Conservation (phyloP, 2,113 vertebrate species). For the Oophaga pumilio region DNA sequence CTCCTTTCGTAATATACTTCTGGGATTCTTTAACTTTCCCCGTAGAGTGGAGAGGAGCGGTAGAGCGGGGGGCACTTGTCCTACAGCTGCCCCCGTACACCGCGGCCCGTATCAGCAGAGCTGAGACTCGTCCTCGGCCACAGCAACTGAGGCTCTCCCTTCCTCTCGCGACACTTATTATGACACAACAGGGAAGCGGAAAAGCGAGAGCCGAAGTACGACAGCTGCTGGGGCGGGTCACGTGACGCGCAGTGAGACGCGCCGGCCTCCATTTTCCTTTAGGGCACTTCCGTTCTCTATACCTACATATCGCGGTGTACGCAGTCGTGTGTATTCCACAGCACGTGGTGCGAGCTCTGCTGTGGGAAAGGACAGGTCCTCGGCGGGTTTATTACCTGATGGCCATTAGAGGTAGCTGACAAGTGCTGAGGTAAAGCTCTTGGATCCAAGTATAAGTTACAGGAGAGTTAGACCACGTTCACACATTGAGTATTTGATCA, state of each 20-base stretch:
- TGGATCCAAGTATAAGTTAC: no score
- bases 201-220: slow-evolving; percentile 21
- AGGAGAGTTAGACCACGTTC: no score
- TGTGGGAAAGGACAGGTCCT: no score
- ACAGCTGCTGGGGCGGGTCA: neutral
- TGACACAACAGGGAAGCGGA: slow-evolving; percentile 51
- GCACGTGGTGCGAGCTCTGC: no score
- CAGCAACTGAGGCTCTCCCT: slow-evolving; percentile 31
- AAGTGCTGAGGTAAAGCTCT: no score
- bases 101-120: slow-evolving; percentile 19
- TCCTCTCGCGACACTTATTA: slow-evolving; percentile 46
- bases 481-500: no score
- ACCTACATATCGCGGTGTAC: no score
- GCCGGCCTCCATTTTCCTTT: slow-evolving; percentile 16
- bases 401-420: no score
- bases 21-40: neutral
- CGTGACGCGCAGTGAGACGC: neutral
- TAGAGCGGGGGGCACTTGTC: neutral
- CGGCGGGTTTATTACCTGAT: no score
- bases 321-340: no score
- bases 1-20: neutral
- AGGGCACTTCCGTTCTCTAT: neutral
- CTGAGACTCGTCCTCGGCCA: slow-evolving; percentile 27
- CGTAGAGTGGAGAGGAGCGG: neutral
- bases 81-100: neutral